A percentile compares a stretch with the other conserved stretches of the same genome.
phyloP scores from a whole-genome alignment of 2,113 vertebrate species.

The Ornithorhynchus anatinus region DNA sequence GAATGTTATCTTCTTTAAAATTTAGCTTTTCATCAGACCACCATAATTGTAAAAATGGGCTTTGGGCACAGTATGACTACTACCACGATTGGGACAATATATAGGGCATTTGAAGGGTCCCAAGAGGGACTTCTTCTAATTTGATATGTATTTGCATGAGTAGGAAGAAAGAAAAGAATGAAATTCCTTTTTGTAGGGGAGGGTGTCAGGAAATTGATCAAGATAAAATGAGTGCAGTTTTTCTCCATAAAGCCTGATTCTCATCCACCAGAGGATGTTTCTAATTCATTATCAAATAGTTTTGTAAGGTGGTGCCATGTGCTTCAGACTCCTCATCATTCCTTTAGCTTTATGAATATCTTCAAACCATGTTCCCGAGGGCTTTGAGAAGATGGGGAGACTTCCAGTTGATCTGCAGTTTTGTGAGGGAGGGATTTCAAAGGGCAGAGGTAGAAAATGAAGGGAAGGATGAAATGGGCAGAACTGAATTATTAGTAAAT shows the following conservation, averaged over 20 bases:
- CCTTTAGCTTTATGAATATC: slow-evolving; percentile 1
- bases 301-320: slow-evolving; percentile 18
- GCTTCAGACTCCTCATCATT: slow-evolving; percentile 21
- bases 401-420: slow-evolving; percentile 3
- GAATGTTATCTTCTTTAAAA: no score
- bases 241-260: slow-evolving; percentile 18
- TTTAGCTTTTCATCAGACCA: no score
- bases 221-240: slow-evolving; percentile 28
- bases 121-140: no score
- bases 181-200: no score
- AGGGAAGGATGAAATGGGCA: not conserved
- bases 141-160: no score
- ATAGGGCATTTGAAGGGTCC: no score
- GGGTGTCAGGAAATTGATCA: no score
- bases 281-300: not conserved
- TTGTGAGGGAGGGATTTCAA: not conserved
- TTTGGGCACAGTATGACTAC: no score
- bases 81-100: no score
- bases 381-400: not conserved
- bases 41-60: no score
- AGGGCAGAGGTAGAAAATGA: not conserved
- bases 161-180: no score
- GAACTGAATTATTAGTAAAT: not conserved
- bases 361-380: not conserved
- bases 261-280: slow-evolving; percentile 5